Evolutionary conservation across 1,140 invertebrate species (phyloP), one percentile per base, ranked within the genome.

Genomic region (Diploscapter pachys): DNA sequence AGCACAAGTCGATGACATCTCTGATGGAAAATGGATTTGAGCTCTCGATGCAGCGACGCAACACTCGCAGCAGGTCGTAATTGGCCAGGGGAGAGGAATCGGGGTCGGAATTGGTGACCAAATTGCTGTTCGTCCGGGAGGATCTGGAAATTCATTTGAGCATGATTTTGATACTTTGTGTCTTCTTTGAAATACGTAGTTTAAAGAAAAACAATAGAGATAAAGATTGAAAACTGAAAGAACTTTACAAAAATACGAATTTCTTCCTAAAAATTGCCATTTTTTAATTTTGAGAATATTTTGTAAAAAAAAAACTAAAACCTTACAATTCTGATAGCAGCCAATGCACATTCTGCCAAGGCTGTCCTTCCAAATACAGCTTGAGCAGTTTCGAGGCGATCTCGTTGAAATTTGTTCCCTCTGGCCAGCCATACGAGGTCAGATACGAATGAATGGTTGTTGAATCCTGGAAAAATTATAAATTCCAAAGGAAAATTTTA

Each of bases 361-460:
- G 66, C n/a, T 71, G 66, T 9, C 49, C 48, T 75, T 76, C 70
- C 4, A 74, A 56, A 9, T 63, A 50, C 9, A 74, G 53, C 31
- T 74, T 70, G n/a, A 74, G 11, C 9, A 74, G 49, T 53, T 50
- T 48, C 11, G 72, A 56, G 4, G 55, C 53, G 5, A 74, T 76
- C 48, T 56, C 52, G 6, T 76, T 50, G 50, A 53, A 74, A 9
- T 74, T 59, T 4, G 72, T 74, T 8, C 73, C 70, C 50, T 52
- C 31, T 4, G 72, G 72, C 72, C 72, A 74, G 8, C 72, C 72
- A 50, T 74, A 55, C 51, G 9, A 6, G 5, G 8, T 52, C 5
- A 68, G n/a, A 55, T 52, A 68, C 5, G 9, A 55, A 6, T 5
- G 5, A 9, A 55, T 55, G 11, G 11, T 68, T 6, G 66, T 8